Evolutionary conservation across 2,113 vertebrate species (phyloP).

Genomic region (Osmerus mordax): DNA sequence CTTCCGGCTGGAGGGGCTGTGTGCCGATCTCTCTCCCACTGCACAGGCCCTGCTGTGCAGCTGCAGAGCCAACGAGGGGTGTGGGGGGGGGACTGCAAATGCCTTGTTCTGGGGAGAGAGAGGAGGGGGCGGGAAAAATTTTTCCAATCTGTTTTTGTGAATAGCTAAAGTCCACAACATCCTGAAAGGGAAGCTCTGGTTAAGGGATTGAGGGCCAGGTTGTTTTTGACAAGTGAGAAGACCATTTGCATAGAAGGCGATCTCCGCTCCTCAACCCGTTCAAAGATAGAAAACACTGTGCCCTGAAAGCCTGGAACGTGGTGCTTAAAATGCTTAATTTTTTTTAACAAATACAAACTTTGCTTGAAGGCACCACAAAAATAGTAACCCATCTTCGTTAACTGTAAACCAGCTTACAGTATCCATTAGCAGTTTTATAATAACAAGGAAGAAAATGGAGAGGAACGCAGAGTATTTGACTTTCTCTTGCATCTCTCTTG

Average conservation of each 20-base stretch:
- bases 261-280: no score
- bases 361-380: no score
- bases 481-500: no score
- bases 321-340: no score
- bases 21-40: conserved; percentile 23
- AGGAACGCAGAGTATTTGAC: no score
- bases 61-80: conserved; percentile 37
- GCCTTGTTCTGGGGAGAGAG: conserved; percentile 20
- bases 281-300: no score
- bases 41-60: conserved; percentile 23
- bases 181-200: conserved; percentile 30
- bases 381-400: no score
- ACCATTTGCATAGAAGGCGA: conserved; percentile 34
- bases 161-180: conserved; percentile 29
- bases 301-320: no score
- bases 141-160: conserved; percentile 42
- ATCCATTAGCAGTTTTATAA: no score
- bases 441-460: no score
- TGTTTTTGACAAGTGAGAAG: conserved; percentile 12
- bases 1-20: conserved; percentile 8
- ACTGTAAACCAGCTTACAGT: no score
- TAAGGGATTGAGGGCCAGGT: conserved; percentile 4
- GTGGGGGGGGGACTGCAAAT: conserved; percentile 44
- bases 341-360: no score
- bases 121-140: conserved; percentile 2